These are phyloP conservation scores for Aquatica leii DNA, from an alignment of 2,888 invertebrate genomes.

Conservation along the genomic window DNA sequence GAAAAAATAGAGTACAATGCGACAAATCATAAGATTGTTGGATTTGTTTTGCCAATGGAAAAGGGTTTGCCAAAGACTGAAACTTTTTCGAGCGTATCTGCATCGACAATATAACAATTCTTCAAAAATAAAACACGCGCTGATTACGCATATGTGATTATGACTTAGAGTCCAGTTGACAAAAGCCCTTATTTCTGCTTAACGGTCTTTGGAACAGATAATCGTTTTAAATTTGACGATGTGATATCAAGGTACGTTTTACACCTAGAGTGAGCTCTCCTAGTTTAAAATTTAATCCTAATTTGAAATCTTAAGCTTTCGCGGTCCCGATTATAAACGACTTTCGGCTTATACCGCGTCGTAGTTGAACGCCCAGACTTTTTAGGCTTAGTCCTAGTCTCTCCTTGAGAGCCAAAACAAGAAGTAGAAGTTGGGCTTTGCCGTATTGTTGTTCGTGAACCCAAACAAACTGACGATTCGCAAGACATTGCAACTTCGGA, in stretches of 20 bases:
- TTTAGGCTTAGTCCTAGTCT: too few species aligned
- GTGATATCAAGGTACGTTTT: conserved; percentile 34
- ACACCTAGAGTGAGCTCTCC: too few species aligned
- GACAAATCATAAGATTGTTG: conserved; percentile 41
- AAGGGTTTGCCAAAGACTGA: conserved; percentile 24
- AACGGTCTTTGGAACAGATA: conserved; percentile 39
- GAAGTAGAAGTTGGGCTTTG: too few species aligned
- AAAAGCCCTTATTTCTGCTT: conserved; percentile 37
- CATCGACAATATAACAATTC: conserved; percentile 19
- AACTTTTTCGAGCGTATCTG: conserved; percentile 21
- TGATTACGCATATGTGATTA: conserved; percentile 35
- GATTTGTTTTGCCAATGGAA: conserved; percentile 41
- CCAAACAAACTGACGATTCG: too few species aligned
- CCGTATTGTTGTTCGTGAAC: too few species aligned
- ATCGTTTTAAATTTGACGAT: conserved; percentile 37
- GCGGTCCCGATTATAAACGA: too few species aligned
- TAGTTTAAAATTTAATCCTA: too few species aligned
- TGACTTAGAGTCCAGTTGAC: conserved; percentile 31
- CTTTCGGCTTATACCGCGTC: too few species aligned
- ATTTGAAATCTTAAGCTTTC: too few species aligned
- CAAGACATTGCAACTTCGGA: too few species aligned
- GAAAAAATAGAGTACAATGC: background rate
- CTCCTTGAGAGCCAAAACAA: too few species aligned
- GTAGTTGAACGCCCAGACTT: too few species aligned
- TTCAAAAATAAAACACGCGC: conserved; percentile 21